phyloP scores from a whole-genome alignment of 2,888 invertebrate genomes.

The Apeira syringaria region DNA sequence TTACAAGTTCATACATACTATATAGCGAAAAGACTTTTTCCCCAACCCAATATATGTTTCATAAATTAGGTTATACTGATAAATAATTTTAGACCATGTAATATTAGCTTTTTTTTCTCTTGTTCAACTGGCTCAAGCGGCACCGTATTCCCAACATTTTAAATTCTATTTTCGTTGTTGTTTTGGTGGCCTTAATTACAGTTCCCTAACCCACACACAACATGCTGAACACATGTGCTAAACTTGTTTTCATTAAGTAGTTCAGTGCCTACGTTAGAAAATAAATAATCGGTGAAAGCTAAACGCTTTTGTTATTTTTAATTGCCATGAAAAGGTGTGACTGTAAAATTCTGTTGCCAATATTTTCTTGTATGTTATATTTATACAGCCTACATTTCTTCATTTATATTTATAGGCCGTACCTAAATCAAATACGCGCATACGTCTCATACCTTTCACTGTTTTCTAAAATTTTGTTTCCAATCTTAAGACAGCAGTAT shows the following conservation, averaged over 20 bases:
- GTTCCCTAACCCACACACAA: constrained; percentile 41
- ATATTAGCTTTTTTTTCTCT: too few relatives aligned
- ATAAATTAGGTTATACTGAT: too few relatives aligned
- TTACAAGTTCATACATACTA: too few relatives aligned
- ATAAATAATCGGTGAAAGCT: constrained; percentile 12
- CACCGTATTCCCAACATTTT: constrained; percentile 4
- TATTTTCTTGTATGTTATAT: not conserved
- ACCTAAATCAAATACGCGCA: too few relatives aligned
- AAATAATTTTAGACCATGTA: too few relatives aligned
- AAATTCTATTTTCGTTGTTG: constrained; percentile 35
- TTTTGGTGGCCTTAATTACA: constrained; percentile 51
- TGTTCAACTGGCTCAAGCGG: too few relatives aligned
- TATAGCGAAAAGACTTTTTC: too few relatives aligned
- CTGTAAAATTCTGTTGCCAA: not conserved
- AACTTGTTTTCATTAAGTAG: constrained; percentile 17
- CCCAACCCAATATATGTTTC: too few relatives aligned
- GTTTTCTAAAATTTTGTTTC: too few relatives aligned
- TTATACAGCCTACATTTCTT: not conserved
- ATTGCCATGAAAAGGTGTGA: not conserved
- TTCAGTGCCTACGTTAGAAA: constrained; percentile 6
- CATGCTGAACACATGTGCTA: constrained; percentile 27
- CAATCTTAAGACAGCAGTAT: too few relatives aligned
- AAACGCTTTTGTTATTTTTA: constrained; percentile 3
- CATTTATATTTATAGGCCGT: not conserved
- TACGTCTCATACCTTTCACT: too few relatives aligned